phyloP scores from a whole-genome alignment of 2,888 invertebrate species.

The Agriopis leucophaearia region DNA sequence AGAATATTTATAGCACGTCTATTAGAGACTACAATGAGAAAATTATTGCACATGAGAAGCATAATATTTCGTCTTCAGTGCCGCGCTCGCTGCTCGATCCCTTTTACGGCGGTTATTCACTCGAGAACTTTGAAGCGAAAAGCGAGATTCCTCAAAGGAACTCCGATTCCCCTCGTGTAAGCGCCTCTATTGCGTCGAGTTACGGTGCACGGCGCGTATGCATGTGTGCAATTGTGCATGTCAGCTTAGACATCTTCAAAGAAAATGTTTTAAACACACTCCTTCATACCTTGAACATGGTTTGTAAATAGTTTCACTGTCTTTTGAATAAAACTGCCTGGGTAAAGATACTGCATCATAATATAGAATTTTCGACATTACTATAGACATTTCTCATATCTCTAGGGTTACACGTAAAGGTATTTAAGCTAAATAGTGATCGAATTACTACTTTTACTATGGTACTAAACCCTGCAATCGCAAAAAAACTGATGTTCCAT shows the following conservation, averaged over 20 bases:
- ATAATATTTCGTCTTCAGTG: constrained; percentile 5
- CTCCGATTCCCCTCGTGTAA: constrained; percentile 2
- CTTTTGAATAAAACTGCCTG: background rate
- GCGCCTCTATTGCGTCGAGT: constrained; percentile 15
- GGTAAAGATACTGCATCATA: background rate
- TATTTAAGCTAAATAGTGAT: too few relatives aligned
- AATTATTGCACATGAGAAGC: constrained; percentile 14
- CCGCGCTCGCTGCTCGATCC: background rate
- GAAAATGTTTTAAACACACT: constrained; percentile 8
- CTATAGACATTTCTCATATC: background rate
- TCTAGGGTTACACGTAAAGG: too few relatives aligned
- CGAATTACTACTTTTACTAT: too few relatives aligned
- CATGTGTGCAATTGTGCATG: background rate
- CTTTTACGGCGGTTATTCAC: constrained; percentile 15
- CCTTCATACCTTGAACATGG: background rate
- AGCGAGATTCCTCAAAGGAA: constrained; percentile 5
- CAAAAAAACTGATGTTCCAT: too few relatives aligned
- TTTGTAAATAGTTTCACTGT: constrained; percentile 5
- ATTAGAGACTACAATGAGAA: constrained; percentile 12
- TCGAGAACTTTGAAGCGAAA: constrained; percentile 17
- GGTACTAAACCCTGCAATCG: too few relatives aligned
- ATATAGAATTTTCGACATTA: background rate
- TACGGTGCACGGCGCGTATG: background rate
- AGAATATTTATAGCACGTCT: constrained; percentile 8
- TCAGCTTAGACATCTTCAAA: background rate